phyloP scores from a whole-genome alignment of 2,888 invertebrate species.

The Nasonovia ribisnigri region DNA sequence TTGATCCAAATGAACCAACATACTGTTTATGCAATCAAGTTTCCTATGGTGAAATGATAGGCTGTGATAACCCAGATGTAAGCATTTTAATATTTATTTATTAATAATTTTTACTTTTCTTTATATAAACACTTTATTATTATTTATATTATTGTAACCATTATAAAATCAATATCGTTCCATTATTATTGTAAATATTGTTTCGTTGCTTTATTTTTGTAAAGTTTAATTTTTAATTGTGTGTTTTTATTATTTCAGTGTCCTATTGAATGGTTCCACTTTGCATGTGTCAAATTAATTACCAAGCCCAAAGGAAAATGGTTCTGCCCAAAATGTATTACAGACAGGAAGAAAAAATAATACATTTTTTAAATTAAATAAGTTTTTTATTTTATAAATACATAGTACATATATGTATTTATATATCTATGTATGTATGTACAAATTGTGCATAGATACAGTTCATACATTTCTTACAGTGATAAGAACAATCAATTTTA shows the following conservation, averaged over 20 bases:
- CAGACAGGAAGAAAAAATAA: slow-evolving; percentile 85
- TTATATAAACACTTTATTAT: not conserved
- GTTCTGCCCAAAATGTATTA: slow-evolving; percentile 94
- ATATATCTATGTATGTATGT: no score
- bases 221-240: slow-evolving; percentile 35
- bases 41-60: no score
- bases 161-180: not conserved
- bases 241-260: slow-evolving; percentile 68
- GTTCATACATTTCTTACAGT: not conserved
- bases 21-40: no score
- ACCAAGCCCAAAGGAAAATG: slow-evolving; percentile 89
- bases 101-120: no score
- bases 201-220: not conserved
- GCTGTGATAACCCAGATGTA: no score
- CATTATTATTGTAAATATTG: not conserved
- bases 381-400: not conserved
- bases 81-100: no score
- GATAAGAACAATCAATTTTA: slow-evolving; percentile 14
- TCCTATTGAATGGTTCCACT: slow-evolving; percentile 96
- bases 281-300: slow-evolving; percentile 90
- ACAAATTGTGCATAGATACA: not conserved
- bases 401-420: not conserved
- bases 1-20: no score
- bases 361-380: not conserved
- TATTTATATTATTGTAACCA: no score